phyloP scores from a whole-genome alignment of 2,888 invertebrate species.

The Cataglyphis cursor region DNA sequence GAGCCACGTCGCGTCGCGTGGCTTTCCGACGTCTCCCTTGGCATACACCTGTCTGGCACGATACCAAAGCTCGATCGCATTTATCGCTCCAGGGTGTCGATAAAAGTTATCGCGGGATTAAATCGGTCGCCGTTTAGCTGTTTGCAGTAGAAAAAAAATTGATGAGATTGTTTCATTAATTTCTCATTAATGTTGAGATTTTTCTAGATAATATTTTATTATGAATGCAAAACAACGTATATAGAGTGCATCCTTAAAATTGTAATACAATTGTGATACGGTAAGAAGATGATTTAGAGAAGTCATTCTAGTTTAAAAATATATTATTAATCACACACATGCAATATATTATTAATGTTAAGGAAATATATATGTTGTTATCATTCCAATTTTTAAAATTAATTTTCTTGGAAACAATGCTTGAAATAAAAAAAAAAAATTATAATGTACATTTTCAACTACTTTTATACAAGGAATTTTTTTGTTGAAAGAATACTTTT shows the following conservation, averaged over 20 bases:
- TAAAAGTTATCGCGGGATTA: constrained; percentile 46
- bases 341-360: not conserved
- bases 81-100: constrained; percentile 38
- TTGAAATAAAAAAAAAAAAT: not conserved
- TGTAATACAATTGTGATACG: not conserved
- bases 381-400: not conserved
- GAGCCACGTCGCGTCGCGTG: constrained; percentile 40
- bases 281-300: not conserved
- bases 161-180: not conserved
- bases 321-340: too few relatives aligned
- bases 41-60: constrained; percentile 35
- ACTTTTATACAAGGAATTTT: not conserved
- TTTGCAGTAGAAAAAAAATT: not conserved
- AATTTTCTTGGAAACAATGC: not conserved
- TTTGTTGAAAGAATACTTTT: not conserved
- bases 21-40: constrained; percentile 18
- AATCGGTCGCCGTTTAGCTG: not conserved
- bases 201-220: constrained; percentile 5
- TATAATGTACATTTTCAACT: not conserved
- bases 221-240: constrained; percentile 2
- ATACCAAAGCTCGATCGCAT: constrained; percentile 14
- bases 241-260: not conserved
- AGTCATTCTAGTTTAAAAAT: too few relatives aligned
- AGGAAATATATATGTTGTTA: not conserved
- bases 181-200: not conserved